These are phyloP conservation scores for Pachypeltis micranthus DNA, from an alignment of 1,140 invertebrate genomes.

Conservation along the genomic window DNA sequence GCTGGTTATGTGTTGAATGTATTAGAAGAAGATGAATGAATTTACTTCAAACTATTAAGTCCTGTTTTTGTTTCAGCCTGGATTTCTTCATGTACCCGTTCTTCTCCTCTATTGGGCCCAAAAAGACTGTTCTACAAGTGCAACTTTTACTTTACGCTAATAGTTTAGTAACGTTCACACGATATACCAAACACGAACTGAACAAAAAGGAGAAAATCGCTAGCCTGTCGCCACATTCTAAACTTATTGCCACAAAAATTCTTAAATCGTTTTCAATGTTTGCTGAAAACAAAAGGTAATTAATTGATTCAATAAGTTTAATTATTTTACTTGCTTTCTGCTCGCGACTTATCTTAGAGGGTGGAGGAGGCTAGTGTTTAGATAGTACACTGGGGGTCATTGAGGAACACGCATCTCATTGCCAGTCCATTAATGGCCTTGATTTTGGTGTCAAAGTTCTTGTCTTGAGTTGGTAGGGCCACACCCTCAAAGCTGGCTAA, in stretches of 20 bases:
- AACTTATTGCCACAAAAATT: neutral
- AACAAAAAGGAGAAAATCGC: neutral
- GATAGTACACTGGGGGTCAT: neutral
- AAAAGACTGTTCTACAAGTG: neutral
- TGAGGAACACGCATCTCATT: neutral
- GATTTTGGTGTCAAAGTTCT: neutral
- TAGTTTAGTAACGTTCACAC: neutral
- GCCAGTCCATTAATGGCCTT: neutral
- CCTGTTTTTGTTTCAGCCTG: neutral
- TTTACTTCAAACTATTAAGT: neutral
- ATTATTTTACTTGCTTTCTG: neutral
- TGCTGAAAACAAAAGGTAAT: neutral
- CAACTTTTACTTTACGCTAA: neutral
- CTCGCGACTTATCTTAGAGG: neutral
- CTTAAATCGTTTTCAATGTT: neutral
- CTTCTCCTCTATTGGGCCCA: neutral
- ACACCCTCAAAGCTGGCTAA: too few species aligned
- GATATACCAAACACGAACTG: neutral
- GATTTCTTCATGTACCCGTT: neutral
- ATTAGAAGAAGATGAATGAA: neutral
- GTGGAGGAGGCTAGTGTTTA: neutral
- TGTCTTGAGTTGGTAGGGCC: too few species aligned
- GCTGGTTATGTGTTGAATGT: neutral
- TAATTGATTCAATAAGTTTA: neutral
- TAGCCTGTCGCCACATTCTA: neutral